Conservation (phyloP, 1,140 invertebrate species). For the Bombus pascuorum region DNA sequence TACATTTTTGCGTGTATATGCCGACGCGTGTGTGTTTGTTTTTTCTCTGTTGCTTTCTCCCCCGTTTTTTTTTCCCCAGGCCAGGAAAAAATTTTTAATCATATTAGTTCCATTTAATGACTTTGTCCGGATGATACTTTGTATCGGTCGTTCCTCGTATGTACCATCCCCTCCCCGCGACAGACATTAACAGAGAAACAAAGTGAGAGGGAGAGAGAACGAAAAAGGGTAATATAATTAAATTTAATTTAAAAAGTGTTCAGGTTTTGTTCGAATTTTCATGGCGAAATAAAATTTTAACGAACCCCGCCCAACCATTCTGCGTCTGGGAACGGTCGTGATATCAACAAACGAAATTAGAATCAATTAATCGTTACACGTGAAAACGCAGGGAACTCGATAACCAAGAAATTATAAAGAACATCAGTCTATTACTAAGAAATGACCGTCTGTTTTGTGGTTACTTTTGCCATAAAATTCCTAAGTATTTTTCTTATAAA, state of each 20-base stretch:
- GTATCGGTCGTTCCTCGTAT: conserved; percentile 19
- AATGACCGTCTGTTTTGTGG: not conserved
- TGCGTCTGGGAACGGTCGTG: not conserved
- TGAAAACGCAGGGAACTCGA: not conserved
- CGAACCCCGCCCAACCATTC: conserved; percentile 13
- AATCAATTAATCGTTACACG: conserved; percentile 6
- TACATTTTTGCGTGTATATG: not conserved
- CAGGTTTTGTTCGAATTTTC: conserved; percentile 17
- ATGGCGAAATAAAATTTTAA: conserved; percentile 44
- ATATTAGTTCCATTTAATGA: conserved; percentile 54
- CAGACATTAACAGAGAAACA: conserved; percentile 22
- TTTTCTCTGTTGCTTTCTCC: not conserved
- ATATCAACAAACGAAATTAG: conserved; percentile 31
- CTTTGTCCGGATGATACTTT: conserved; percentile 44
- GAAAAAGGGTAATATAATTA: conserved; percentile 41
- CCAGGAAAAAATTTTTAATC: conserved; percentile 55
- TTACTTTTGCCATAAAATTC: not conserved
- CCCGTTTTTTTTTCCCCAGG: not conserved
- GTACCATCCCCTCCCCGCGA: not conserved
- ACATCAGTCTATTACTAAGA: not conserved
- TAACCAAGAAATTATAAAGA: not conserved
- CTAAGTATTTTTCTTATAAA: not conserved
- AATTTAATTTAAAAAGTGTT: conserved; percentile 52
- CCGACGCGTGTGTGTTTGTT: not conserved
- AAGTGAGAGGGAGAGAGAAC: not conserved